phyloP scores from a whole-genome alignment of 2,888 invertebrate species.

The Cerastis leucographa region DNA sequence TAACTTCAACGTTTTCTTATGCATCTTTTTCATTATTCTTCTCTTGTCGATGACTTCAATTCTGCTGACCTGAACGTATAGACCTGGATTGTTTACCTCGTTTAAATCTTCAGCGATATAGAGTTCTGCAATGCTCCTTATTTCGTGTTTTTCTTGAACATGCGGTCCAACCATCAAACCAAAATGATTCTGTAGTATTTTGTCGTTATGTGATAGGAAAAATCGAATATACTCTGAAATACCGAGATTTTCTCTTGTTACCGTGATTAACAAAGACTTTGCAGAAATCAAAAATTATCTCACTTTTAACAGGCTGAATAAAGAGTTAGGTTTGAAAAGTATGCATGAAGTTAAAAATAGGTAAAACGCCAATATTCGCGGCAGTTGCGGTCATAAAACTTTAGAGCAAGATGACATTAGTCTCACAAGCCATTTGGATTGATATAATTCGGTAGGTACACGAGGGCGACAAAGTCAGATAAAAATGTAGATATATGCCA shows the following conservation, averaged over 20 bases:
- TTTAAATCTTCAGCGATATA: background rate
- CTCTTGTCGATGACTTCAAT: background rate
- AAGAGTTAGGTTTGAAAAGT: background rate
- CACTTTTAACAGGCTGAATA: background rate
- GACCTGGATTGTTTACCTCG: background rate
- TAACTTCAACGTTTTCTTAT: too few relatives aligned
- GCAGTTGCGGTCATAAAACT: conserved; percentile 1
- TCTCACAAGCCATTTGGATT: background rate
- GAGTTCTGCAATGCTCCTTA: too few relatives aligned
- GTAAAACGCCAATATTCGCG: background rate
- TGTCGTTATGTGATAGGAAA: conserved; percentile 16
- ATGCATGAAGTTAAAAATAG: background rate
- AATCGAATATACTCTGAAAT: conserved; percentile 27
- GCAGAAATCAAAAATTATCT: background rate
- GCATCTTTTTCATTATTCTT: background rate
- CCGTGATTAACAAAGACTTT: conserved; percentile 41
- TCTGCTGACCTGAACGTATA: background rate
- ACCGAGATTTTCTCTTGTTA: conserved; percentile 47
- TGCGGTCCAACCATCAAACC: conserved; percentile 15
- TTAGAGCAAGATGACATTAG: conserved; percentile 6
- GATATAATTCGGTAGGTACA: background rate
- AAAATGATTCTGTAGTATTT: conserved; percentile 42
- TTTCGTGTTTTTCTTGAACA: background rate
- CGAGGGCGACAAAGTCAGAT: too few relatives aligned
- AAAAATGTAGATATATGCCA: background rate